phyloP scores from a whole-genome alignment of 1,140 invertebrate species.

The Lineus longissimus region DNA sequence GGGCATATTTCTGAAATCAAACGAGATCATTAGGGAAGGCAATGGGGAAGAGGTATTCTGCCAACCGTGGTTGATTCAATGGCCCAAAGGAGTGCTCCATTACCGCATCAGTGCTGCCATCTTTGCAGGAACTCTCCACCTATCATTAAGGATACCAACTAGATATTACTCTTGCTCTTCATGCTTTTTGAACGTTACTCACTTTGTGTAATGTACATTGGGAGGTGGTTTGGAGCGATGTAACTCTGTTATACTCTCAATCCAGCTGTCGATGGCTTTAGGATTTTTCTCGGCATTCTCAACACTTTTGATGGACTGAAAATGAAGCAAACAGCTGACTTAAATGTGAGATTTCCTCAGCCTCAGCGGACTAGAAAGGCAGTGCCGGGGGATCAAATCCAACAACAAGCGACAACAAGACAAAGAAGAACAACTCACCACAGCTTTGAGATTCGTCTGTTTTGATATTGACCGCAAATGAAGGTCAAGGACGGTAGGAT shows the following conservation, averaged over 20 bases:
- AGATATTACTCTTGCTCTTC: too few relatives aligned
- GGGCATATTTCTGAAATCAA: conserved; percentile 74
- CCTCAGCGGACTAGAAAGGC: too few relatives aligned
- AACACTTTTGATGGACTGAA: conserved; percentile 76
- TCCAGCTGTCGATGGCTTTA: conserved; percentile 89
- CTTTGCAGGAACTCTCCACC: too few relatives aligned
- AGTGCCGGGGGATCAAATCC: too few relatives aligned
- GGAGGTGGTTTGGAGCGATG: conserved; percentile 81
- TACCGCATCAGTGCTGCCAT: too few relatives aligned
- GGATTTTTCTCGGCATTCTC: conserved; percentile 79
- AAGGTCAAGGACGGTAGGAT: conserved; percentile 88
- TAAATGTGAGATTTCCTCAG: too few relatives aligned
- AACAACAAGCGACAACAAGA: too few relatives aligned
- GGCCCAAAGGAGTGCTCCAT: too few relatives aligned
- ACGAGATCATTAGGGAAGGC: neutral
- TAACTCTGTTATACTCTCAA: conserved; percentile 84
- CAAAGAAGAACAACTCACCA: conserved; percentile 34
- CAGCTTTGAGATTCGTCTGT: conserved; percentile 57
- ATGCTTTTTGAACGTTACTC: too few relatives aligned
- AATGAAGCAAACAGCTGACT: conserved; percentile 13
- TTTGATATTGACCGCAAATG: conserved; percentile 83
- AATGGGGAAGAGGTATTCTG: neutral
- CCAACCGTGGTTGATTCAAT: neutral
- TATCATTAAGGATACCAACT: too few relatives aligned
- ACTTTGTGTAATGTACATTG: conserved; percentile 78